phyloP scores from a whole-genome alignment of 2,888 invertebrate genomes.

The Brenthis ino region DNA sequence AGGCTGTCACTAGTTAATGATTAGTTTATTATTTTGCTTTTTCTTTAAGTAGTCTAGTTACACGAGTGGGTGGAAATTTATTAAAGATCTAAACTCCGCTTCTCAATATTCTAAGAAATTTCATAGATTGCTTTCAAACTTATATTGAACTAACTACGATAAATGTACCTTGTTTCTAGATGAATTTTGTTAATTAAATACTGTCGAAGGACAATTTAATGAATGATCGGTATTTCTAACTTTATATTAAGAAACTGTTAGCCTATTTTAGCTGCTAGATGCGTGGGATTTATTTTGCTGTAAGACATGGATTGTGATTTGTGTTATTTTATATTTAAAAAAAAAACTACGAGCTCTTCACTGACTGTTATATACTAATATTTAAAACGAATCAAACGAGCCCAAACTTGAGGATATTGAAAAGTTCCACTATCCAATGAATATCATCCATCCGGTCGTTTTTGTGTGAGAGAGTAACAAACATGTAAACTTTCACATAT shows the following conservation, averaged over 20 bases:
- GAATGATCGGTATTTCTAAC: not conserved
- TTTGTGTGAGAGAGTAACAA: not conserved
- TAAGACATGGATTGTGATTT: too few species aligned
- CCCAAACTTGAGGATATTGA: not conserved
- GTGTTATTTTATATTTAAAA: too few species aligned
- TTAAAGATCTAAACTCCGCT: slow-evolving; percentile 3
- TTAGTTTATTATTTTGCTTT: not conserved
- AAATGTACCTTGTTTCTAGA: not conserved
- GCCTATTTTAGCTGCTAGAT: too few species aligned
- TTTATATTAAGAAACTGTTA: not conserved
- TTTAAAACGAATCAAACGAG: too few species aligned
- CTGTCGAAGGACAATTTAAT: slow-evolving; percentile 3
- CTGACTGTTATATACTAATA: too few species aligned
- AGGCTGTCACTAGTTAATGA: too few species aligned
- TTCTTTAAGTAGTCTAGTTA: slow-evolving; percentile 6
- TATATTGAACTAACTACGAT: slow-evolving; percentile 2
- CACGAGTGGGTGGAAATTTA: not conserved
- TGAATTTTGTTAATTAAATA: slow-evolving; percentile 6
- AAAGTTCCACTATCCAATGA: not conserved
- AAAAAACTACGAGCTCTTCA: too few species aligned
- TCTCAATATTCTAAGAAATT: slow-evolving; percentile 9
- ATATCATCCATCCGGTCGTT: not conserved
- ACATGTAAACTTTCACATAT: too few species aligned
- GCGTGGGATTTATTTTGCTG: too few species aligned
- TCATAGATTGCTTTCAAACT: slow-evolving; percentile 17